A percentile compares a stretch with the other conserved stretches of the same genome.
These are phyloP conservation scores for Drosophila ercepeae DNA, from an alignment of 1,140 invertebrate genomes.

Conservation along the genomic window DNA sequence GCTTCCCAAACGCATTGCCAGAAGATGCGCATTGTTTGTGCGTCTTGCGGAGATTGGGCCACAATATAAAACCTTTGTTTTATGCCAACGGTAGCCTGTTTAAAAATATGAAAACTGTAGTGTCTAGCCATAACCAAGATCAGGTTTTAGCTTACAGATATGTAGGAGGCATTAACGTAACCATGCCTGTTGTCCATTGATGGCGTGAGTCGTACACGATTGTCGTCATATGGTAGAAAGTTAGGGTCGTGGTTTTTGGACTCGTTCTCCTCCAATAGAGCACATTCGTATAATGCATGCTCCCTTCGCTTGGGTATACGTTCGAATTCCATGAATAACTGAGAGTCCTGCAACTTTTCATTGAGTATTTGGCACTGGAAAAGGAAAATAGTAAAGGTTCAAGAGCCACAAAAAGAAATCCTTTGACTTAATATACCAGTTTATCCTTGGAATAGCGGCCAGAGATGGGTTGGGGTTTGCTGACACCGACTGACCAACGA, in stretches of 20 bases:
- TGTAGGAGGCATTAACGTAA: slow-evolving; percentile 95
- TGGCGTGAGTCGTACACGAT: slow-evolving; percentile 90
- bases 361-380: slow-evolving; percentile 91
- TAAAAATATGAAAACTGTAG: not conserved
- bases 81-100: slow-evolving; percentile 89
- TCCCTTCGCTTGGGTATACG: slow-evolving; percentile 91
- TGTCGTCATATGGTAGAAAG: slow-evolving; percentile 93
- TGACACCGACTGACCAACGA: slow-evolving; percentile 88
- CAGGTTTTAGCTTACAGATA: slow-evolving; percentile 86
- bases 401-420: not conserved
- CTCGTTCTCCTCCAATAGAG: slow-evolving; percentile 79
- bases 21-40: slow-evolving; percentile 85
- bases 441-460: slow-evolving; percentile 90
- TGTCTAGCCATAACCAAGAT: not conserved
- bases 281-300: slow-evolving; percentile 83
- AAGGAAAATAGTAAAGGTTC: not conserved
- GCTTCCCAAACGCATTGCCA: slow-evolving; percentile 96
- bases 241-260: slow-evolving; percentile 86
- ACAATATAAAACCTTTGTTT: slow-evolving; percentile 93
- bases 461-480: slow-evolving; percentile 88
- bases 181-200: slow-evolving; percentile 92
- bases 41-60: slow-evolving; percentile 88
- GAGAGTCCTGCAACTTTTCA: slow-evolving; percentile 91
- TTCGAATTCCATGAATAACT: slow-evolving; percentile 94
- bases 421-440: slow-evolving; percentile 84